Percentiles rank a stretch among this genome's conserved stretches.
Conservation (phyloP, 2,797 vertebrate species). For the Propithecus deckenii region DNA sequence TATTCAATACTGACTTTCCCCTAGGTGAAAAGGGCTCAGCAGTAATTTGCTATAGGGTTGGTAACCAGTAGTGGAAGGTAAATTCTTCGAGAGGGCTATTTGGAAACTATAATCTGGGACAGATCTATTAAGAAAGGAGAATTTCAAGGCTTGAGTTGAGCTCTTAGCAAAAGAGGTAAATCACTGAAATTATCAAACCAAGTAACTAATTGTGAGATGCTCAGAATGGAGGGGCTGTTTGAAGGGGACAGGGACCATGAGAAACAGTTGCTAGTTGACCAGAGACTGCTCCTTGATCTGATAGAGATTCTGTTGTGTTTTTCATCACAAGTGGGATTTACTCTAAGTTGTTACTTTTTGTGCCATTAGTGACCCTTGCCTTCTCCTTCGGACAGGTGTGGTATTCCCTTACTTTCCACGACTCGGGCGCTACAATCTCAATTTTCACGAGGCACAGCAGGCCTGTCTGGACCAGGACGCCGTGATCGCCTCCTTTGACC, state of each 20-base stretch:
- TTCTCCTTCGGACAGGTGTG: conserved; percentile 86
- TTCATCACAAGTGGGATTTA: not conserved
- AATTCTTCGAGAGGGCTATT: not conserved
- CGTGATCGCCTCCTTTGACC: conserved; percentile 91
- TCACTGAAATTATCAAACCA: not conserved
- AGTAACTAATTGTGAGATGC: not conserved
- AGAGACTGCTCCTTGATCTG: not conserved
- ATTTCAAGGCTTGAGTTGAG: not conserved
- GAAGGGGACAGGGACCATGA: not conserved
- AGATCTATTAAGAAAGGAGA: not conserved
- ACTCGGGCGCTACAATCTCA: conserved; percentile 93
- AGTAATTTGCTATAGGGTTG: not conserved
- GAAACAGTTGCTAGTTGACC: not conserved
- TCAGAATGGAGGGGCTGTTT: not conserved
- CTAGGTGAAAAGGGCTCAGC: not conserved
- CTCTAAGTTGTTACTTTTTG: not conserved
- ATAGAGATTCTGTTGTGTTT: not conserved
- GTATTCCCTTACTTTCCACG: conserved; percentile 93
- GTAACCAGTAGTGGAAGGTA: not conserved
- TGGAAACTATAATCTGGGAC: not conserved
- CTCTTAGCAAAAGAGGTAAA: not conserved
- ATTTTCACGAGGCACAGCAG: conserved; percentile 89
- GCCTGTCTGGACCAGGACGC: conserved; percentile 91
- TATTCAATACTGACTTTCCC: not conserved
- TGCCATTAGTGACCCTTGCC: not conserved